These are phyloP conservation scores for Graptemys geographica DNA, from an alignment of 2,797 vertebrate genomes.

Conservation along the genomic window DNA sequence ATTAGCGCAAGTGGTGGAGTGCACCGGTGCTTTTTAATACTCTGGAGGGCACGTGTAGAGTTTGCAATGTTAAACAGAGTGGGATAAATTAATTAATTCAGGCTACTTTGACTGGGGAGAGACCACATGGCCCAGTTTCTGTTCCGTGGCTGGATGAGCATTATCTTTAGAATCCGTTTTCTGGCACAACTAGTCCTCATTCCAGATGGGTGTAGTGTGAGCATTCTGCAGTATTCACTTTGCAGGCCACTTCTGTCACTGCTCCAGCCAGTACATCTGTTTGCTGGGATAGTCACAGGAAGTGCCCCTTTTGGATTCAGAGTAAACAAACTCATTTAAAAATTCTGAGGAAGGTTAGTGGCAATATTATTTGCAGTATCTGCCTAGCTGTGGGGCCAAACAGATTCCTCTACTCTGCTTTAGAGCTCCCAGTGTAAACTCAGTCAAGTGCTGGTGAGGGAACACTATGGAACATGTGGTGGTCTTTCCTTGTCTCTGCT, in stretches of 20 bases:
- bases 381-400: not conserved
- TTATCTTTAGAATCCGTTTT: too few species aligned
- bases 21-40: not conserved
- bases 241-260: not conserved
- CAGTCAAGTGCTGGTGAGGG: not conserved
- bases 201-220: not conserved
- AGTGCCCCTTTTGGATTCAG: not conserved
- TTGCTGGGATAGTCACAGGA: not conserved
- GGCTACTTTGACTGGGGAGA: not conserved
- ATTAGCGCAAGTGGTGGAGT: not conserved
- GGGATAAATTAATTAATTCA: not conserved
- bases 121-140: too few species aligned
- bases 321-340: not conserved
- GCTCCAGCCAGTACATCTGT: not conserved
- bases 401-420: not conserved
- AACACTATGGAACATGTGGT: not conserved
- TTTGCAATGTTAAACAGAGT: not conserved
- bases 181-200: not conserved
- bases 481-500: not conserved
- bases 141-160: not conserved
- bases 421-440: not conserved
- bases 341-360: not conserved
- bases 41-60: rapidly evolving
- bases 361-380: not conserved
- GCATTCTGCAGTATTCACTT: not conserved